Base-by-base conservation (phyloP, 2,113 vertebrate genomes). In the Grantiella picta region DNA sequence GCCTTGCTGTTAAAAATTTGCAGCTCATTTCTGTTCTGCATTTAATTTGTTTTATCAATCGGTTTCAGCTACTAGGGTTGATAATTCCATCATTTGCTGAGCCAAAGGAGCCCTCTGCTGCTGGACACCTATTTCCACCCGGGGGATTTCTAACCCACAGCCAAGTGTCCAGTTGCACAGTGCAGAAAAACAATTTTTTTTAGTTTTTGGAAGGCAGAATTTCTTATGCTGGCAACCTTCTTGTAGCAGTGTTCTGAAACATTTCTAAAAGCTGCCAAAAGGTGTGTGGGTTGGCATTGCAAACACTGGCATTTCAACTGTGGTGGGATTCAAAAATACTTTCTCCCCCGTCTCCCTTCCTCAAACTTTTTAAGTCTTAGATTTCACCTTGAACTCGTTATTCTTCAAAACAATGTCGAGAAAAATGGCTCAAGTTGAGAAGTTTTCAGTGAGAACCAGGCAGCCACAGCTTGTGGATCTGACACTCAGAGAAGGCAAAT, bases 71-170 rank as follows among this genome's bases (percentile, higher is more conserved):
- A 86, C 76, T 27, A 17, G 31, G 49, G 23, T 36, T 82, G 73
- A 65, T 65, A 70, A 66, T 53, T 87, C 90, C 9, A 11, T 33
- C 56, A 23, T 90, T 80, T 92, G 12, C 63, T 89, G 76, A 93
- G 53, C 56, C 90, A 92, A 70, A 97, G 95, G 94, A 86, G 90
- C 90, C 82, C 93, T 95, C 92, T 94, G 60, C 76, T 92, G 87
- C 90, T 77, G 76, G 85, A 92, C 82, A 64, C 11, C 22, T 71
- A 11, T 47, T 83, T 85, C 75, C 49, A 86, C 47, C 65, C 59
- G 5, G 31, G 29, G 75, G 54, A 71, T 18, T 56, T 86, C 25
- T n/a, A 88, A 71, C 22, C 40, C 57, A 56, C n/a, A 68, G 64
- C 52, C 52, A 36, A 63, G 24, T 36, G 38, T 59, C 70, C 9